A percentile compares a stretch with the other conserved stretches of the same genome.
Conservation (phyloP, 2,888 invertebrate species). For the Ophion ventricosus region DNA sequence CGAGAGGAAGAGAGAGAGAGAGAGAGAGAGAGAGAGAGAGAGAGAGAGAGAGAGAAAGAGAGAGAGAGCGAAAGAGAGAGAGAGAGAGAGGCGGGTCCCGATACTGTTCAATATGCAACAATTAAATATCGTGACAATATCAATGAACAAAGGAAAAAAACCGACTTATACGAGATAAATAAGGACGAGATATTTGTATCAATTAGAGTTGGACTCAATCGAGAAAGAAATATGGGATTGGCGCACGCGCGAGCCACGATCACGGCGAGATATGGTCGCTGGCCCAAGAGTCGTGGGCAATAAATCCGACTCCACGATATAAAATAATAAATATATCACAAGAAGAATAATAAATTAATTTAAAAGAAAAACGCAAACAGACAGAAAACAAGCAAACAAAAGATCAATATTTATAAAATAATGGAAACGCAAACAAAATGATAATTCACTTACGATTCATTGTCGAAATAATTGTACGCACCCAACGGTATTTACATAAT, state of each 20-base stretch:
- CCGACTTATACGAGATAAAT: constrained; percentile 60
- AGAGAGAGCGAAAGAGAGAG: neutral
- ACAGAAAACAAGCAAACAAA: constrained; percentile 40
- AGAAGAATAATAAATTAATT: constrained; percentile 36
- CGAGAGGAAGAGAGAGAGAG: neutral
- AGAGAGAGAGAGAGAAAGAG: neutral
- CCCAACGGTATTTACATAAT: constrained; percentile 66
- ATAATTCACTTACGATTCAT: constrained; percentile 66
- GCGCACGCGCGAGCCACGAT: constrained; percentile 73
- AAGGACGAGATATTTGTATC: constrained; percentile 32
- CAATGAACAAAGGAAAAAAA: constrained; percentile 67
- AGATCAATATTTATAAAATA: constrained; percentile 54
- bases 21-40: neutral
- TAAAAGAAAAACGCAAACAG: constrained; percentile 24
- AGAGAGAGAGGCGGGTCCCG: constrained; percentile 21
- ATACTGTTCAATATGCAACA: constrained; percentile 40
- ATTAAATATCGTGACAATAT: constrained; percentile 65
- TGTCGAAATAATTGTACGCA: constrained; percentile 67
- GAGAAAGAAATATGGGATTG: constrained; percentile 32
- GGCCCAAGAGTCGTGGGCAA: constrained; percentile 74
- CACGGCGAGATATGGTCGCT: constrained; percentile 74
- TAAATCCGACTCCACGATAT: constrained; percentile 56
- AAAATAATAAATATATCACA: constrained; percentile 48
- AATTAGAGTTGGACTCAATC: constrained; percentile 35
- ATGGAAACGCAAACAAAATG: constrained; percentile 57